Evolutionary conservation across 1,140 invertebrate genomes (phyloP), one percentile per base, ranked within the genome.

Genomic region (Arctopsyche grandis): DNA sequence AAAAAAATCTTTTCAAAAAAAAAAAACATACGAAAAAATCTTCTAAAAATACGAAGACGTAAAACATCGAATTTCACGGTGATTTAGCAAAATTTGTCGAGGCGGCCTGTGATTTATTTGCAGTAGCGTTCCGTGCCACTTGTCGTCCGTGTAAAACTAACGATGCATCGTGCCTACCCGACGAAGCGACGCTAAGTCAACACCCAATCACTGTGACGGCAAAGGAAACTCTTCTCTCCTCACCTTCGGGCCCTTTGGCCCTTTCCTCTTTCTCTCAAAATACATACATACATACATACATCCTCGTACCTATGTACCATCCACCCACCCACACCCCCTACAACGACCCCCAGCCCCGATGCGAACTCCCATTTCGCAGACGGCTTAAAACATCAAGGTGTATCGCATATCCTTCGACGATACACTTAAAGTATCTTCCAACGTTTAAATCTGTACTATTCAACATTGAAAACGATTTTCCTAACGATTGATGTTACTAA

Each of bases 71-170:
- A 29, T 66, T 66, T 66, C 24, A 66, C 63, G 63, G 63, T 66
- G 63, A 66, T 66, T 66, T 66, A 9, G 21, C 63, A 9, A 66
- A 1, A 29, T 66, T 66, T 22, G 63, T 24, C 63, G 21, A 66
- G 24, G 63, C 14, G 29, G 29, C 16, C 0, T 52, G 69, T 44
- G 43, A 77, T 60, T 63, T 80, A 80, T 80, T 80, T 75, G 78
- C 76, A 77, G 29, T n/a, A 29, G 71, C 71, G 46, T 79, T 79
- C 66, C 75, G 69, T 74, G 66, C 75, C 80, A 81, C 78, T 79
- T 79, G 78, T 69, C 69, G 46, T 26, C 19, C 46, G 66, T 81
- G 78, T 79, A 77, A 81, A 81, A 81, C 78, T 81, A 81, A 81
- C 80, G 78, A 81, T 81, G 78, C 78, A 81, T 81, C 77, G 77